Percentiles rank a stretch among this genome's conserved stretches.
phyloP scores from a whole-genome alignment of 2,113 vertebrate species.

The Chinchilla lanigera region DNA sequence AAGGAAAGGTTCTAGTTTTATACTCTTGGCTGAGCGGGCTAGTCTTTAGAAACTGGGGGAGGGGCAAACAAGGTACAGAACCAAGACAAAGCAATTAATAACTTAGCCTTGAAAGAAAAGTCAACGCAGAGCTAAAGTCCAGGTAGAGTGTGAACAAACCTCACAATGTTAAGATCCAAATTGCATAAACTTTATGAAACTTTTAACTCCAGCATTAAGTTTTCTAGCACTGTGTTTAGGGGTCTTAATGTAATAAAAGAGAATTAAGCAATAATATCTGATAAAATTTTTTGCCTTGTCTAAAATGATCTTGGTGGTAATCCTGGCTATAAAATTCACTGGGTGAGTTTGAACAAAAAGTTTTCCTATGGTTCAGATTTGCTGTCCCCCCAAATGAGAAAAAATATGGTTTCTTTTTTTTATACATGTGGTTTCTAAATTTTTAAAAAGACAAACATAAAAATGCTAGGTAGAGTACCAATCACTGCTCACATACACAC shows the following conservation, averaged over 20 bases:
- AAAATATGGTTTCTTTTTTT: neutral
- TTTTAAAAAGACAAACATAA: neutral
- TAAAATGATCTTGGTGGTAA: neutral
- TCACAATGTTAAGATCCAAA: conserved; percentile 41
- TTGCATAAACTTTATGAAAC: conserved; percentile 24
- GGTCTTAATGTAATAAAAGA: neutral
- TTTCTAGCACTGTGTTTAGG: conserved; percentile 23
- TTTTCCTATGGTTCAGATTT: conserved; percentile 28
- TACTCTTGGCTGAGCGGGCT: too few relatives aligned
- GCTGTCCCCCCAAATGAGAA: neutral
- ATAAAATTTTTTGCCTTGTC: conserved; percentile 23
- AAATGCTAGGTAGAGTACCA: neutral
- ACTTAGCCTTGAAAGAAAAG: too few relatives aligned
- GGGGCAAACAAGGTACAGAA: too few relatives aligned
- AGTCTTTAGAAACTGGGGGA: too few relatives aligned
- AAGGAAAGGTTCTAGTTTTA: too few relatives aligned
- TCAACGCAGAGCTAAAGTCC: neutral
- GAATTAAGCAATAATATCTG: conserved; percentile 1
- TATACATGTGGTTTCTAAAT: conserved; percentile 6
- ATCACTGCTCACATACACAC: neutral
- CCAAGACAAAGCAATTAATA: too few relatives aligned
- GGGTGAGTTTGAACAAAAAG: conserved; percentile 25
- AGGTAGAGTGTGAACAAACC: conserved; percentile 18
- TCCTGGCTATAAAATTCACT: conserved; percentile 17
- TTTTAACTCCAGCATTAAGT: conserved; percentile 7